Conservation (phyloP, 2,113 vertebrate species). For the Odocoileus hemionus region DNA sequence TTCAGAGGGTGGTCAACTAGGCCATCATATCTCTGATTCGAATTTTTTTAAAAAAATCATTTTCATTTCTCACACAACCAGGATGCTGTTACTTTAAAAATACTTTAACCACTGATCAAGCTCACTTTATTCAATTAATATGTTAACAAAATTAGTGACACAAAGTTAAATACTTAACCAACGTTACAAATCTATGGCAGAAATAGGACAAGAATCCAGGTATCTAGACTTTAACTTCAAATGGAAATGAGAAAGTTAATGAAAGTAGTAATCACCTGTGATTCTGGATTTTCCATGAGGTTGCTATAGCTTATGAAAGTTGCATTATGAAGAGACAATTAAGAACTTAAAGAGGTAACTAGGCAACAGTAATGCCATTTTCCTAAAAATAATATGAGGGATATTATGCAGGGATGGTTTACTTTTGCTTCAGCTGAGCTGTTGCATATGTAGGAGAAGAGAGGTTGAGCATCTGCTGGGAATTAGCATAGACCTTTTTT, state of each 20-base stretch:
- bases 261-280: background rate
- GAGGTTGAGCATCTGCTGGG: background rate
- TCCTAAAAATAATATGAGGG: background rate
- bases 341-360: conserved; percentile 44
- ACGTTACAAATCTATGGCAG: background rate
- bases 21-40: background rate
- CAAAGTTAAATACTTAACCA: background rate
- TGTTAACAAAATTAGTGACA: background rate
- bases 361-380: conserved; percentile 27
- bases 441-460: background rate
- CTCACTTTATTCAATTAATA: background rate
- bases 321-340: background rate
- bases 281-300: background rate
- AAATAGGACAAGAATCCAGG: background rate
- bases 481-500: background rate
- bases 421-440: background rate
- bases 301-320: background rate
- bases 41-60: background rate
- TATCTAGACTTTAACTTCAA: background rate
- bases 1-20: background rate
- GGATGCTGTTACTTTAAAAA: background rate
- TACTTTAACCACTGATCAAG: background rate
- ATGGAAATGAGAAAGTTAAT: background rate
- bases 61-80: background rate
- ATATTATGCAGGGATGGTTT: background rate